Conservation (phyloP, 2,113 vertebrate species). For the Semnornis frantzii region DNA sequence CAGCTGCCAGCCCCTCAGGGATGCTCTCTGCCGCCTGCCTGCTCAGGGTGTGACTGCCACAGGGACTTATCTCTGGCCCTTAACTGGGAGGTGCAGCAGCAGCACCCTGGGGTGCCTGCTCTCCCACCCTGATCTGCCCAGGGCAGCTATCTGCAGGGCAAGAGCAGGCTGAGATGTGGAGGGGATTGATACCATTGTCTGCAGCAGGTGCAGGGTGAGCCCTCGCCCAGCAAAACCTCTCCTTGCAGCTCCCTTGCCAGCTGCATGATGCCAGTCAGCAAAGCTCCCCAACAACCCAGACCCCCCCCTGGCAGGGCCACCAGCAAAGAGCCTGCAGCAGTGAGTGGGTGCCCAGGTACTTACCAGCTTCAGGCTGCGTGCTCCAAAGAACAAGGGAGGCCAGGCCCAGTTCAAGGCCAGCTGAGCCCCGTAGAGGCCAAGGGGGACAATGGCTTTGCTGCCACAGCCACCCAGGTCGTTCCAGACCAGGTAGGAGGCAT, state of each 20-base stretch:
- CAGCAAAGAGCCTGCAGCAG: background rate
- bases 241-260: background rate
- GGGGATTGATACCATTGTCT: background rate
- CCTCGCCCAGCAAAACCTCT: background rate
- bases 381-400: constrained; percentile 85
- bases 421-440: constrained; percentile 88
- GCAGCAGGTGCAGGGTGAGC: background rate
- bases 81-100: constrained; percentile 11
- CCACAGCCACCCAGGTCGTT: constrained; percentile 86
- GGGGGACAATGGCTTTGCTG: constrained; percentile 79
- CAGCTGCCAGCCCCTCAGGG: background rate
- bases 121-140: background rate
- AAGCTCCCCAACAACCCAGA: background rate
- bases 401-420: constrained; percentile 87
- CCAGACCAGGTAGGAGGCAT: constrained; percentile 91
- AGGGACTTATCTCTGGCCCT: constrained; percentile 36
- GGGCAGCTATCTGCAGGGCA: background rate
- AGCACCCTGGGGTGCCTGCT: background rate
- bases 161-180: background rate
- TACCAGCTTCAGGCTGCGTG: constrained; percentile 83
- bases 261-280: fast-evolving
- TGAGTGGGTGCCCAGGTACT: background rate
- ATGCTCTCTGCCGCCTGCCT: background rate
- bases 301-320: background rate
- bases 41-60: background rate